Conservation (phyloP, 2,113 vertebrate species). For the Butastur rufipennis region DNA sequence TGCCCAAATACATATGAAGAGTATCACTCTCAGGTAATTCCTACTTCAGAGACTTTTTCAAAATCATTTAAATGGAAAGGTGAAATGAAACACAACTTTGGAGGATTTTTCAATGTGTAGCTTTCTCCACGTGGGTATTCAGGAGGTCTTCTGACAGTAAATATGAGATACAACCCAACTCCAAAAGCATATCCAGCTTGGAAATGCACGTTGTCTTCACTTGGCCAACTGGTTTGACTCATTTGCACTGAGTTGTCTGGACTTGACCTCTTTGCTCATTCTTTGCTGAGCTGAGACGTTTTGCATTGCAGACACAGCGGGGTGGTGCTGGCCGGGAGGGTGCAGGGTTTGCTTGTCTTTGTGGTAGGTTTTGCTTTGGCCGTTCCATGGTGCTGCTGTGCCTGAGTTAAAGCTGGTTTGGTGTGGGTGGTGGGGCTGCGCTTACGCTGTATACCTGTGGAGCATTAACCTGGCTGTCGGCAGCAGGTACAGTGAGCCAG, state of each 20-base stretch:
- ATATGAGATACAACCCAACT: background rate
- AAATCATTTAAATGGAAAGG: background rate
- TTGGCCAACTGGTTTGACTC: background rate
- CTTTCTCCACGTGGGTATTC: background rate
- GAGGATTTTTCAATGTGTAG: background rate
- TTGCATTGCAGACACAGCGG: background rate
- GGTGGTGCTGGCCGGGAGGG: background rate
- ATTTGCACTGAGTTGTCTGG: rapidly evolving
- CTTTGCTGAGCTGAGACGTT: background rate
- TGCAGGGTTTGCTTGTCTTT: background rate
- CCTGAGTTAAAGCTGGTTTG: background rate
- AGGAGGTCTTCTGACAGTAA: background rate
- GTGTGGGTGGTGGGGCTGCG: background rate
- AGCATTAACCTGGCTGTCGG: rapidly evolving
- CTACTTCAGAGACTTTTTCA: background rate
- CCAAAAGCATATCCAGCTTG: background rate
- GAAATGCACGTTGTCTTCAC: rapidly evolving
- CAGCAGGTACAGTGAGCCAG: no score
- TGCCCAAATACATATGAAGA: background rate
- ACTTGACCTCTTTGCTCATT: background rate
- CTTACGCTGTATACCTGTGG: rapidly evolving
- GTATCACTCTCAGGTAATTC: background rate
- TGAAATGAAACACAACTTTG: background rate
- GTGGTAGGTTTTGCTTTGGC: background rate
- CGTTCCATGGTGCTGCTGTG: rapidly evolving